Evolutionary conservation across 2,888 invertebrate species (phyloP), one percentile per base, ranked within the genome.

Genomic region (Eristalinus sepulchralis): DNA sequence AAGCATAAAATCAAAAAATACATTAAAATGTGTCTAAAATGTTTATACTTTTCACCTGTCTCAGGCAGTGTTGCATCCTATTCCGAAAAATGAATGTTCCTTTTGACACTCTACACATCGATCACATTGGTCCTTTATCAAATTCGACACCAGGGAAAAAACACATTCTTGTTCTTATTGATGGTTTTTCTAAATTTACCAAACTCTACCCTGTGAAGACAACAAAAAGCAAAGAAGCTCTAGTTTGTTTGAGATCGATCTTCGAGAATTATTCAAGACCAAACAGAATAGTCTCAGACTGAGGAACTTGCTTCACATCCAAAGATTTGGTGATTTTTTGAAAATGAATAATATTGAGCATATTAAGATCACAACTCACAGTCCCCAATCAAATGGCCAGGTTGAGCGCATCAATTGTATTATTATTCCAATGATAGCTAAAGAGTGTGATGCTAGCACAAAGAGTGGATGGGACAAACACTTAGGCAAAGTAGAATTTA

Each of bases 51-150:
- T 27, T 66, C 47, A 13, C 66, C 47, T 66, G 53, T 17, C 53
- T 27, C 47, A 66, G 53, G 66, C 4, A 11, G 33, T 9, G 13
- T 66, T 66, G 20, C 55, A 70, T 22, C 53, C 47, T 20, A 66
- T 66, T 27, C 66, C 66, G n/a, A 66, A 47, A 47, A 27, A 47
- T n/a, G 24, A 9, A 66, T 17, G 20, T 66, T 66, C 66, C 66
- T 36, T 66, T 66, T 22, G 34, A 27, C 24, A 67, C n/a, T 27
- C 31, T 67, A 1, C 67, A 67, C 36, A 31, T 67, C 27, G 67
- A 67, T 13, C 67, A 53, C 13, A 39, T 67, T 39, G 67, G 53
- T n/a, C 67, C 67, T 24, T n/a, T 67, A 31, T 31, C 67, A 6
- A 67, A 67, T 17, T 67, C 66, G 2, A 3, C 10, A 11, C 4